Evolutionary conservation across 2,888 invertebrate genomes (phyloP).

Genomic region (Coenonympha arcania): DNA sequence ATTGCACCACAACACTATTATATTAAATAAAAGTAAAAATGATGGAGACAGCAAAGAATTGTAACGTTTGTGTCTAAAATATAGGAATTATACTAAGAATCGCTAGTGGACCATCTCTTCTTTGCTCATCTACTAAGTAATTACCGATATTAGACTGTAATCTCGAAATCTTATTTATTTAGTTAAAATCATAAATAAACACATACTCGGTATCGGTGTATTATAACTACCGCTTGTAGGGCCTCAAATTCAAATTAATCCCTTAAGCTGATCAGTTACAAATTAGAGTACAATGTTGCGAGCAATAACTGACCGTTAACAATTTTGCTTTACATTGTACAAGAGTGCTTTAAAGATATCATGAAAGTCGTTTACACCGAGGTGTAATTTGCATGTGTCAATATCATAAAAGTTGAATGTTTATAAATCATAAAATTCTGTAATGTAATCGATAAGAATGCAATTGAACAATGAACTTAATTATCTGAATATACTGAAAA

Average conservation of each 20-base stretch:
- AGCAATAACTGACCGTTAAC: slow-evolving; percentile 22
- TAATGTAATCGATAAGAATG: slow-evolving; percentile 1
- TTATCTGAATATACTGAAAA: background rate
- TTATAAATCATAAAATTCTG: slow-evolving; percentile 10
- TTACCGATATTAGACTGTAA: no score
- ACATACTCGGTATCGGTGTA: no score
- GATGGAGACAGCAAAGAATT: no score
- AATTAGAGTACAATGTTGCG: background rate
- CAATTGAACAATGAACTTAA: background rate
- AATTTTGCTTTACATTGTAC: slow-evolving; percentile 19
- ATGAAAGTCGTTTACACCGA: slow-evolving; percentile 22
- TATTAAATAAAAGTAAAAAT: no score
- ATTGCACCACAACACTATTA: no score
- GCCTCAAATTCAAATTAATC: background rate
- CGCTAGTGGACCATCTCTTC: no score
- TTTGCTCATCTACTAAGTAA: no score
- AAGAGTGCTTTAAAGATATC: slow-evolving; percentile 12
- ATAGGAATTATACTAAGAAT: no score
- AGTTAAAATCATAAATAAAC: no score
- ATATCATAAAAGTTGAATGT: slow-evolving; percentile 11
- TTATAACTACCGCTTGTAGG: no score
- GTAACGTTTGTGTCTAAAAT: no score
- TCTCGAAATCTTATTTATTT: no score
- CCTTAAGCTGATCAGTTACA: background rate
- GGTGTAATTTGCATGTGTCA: slow-evolving; percentile 17